phyloP scores from a whole-genome alignment of 2,113 vertebrate genomes.

The Rhinolophus ferrumequinum region DNA sequence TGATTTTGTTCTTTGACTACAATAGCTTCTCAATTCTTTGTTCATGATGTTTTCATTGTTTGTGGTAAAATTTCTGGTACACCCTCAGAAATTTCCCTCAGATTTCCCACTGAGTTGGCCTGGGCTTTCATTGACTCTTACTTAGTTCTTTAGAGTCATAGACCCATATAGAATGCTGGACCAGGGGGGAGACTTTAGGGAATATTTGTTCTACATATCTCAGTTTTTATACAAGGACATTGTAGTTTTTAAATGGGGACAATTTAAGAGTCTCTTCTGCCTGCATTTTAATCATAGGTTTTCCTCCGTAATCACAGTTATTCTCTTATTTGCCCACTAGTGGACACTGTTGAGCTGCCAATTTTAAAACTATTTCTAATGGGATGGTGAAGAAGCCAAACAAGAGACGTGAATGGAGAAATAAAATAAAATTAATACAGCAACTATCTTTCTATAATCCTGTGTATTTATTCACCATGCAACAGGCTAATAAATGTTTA shows the following conservation, averaged over 20 bases:
- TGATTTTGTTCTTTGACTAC: background rate
- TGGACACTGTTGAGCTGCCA: constrained; percentile 82
- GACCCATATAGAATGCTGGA: background rate
- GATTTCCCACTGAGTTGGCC: background rate
- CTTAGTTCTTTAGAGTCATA: background rate
- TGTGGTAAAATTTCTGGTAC: background rate
- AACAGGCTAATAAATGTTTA: constrained; percentile 66
- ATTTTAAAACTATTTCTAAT: constrained; percentile 40
- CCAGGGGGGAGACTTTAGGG: background rate
- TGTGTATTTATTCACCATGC: constrained; percentile 49
- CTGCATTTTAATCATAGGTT: background rate
- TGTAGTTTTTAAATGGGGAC: background rate
- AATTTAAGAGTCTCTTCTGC: background rate
- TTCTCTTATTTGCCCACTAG: constrained; percentile 80
- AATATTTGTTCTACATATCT: background rate
- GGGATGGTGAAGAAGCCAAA: background rate
- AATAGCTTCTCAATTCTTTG: background rate
- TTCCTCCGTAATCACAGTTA: background rate
- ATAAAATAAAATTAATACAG: constrained; percentile 63
- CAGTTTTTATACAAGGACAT: background rate
- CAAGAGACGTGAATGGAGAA: constrained; percentile 2
- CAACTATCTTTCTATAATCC: constrained; percentile 12
- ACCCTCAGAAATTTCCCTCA: too few species aligned
- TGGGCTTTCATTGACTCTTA: background rate
- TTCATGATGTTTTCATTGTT: background rate